Percentiles rank a stretch among this genome's conserved stretches.
phyloP scores from a whole-genome alignment of 2,797 vertebrate species.

The Argya squamiceps region DNA sequence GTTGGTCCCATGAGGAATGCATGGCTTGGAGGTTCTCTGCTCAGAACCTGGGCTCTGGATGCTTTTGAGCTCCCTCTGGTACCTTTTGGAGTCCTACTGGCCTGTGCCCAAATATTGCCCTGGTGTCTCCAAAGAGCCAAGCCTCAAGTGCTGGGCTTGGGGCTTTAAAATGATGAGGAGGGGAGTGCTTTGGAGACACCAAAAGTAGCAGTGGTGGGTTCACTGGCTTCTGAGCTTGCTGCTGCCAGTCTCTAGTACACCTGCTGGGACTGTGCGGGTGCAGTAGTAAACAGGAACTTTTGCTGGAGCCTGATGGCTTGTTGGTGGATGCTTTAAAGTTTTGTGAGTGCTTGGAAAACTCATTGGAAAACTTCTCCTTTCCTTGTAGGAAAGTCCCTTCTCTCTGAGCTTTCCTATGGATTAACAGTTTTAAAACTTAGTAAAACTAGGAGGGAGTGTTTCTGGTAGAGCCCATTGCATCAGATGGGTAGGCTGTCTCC shows the following conservation, averaged over 20 bases:
- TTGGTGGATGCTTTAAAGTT: not conserved
- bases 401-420: not conserved
- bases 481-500: not conserved
- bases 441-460: not conserved
- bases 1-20: not conserved
- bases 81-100: not conserved
- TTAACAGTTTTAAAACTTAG: not conserved
- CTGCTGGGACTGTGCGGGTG: not conserved
- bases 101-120: rapidly evolving
- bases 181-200: not conserved
- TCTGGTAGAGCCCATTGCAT: not conserved
- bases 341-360: not conserved
- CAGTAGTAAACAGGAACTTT: not conserved
- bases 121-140: not conserved
- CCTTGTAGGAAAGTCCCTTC: not conserved
- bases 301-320: not conserved
- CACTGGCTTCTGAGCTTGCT: not conserved
- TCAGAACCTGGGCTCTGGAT: not conserved
- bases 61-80: not conserved
- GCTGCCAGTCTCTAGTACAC: not conserved
- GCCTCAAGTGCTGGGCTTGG: not conserved
- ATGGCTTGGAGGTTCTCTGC: not conserved
- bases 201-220: not conserved
- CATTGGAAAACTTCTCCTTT: not conserved
- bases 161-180: not conserved